A percentile compares a stretch with the other conserved stretches of the same genome.
These are phyloP conservation scores for Plebejus melissa DNA, from an alignment of 2,888 invertebrate species.

Conservation along the genomic window DNA sequence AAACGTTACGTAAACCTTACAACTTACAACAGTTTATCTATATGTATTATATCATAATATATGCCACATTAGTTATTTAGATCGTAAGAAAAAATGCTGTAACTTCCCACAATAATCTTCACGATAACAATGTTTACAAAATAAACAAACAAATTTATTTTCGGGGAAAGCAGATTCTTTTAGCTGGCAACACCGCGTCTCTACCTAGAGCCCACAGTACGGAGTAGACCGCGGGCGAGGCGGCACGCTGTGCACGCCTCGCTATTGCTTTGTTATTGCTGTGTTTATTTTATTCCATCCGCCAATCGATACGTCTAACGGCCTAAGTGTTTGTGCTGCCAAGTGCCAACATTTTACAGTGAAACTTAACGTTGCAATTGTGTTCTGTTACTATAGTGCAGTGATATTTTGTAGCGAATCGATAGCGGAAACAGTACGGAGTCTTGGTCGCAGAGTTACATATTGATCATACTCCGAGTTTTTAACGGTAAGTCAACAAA, in stretches of 20 bases:
- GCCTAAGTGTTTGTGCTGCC: slow-evolving; percentile 50
- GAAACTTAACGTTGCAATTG: slow-evolving; percentile 42
- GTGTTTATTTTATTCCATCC: slow-evolving; percentile 68
- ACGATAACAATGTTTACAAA: background rate
- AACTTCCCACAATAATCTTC: background rate
- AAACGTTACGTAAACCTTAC: too few species aligned
- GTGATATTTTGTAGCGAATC: slow-evolving; percentile 68
- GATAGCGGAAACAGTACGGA: slow-evolving; percentile 63
- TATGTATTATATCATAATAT: too few species aligned
- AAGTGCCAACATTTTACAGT: slow-evolving; percentile 25
- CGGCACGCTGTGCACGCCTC: slow-evolving; percentile 76
- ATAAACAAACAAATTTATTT: background rate
- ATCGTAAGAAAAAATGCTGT: background rate
- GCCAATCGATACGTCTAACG: slow-evolving; percentile 66
- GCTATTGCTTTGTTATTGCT: slow-evolving; percentile 69
- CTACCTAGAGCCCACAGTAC: slow-evolving; percentile 49
- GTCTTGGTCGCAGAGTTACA: slow-evolving; percentile 64
- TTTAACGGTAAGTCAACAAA: slow-evolving; percentile 54
- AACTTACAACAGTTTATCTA: too few species aligned
- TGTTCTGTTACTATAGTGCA: slow-evolving; percentile 62
- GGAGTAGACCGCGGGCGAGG: slow-evolving; percentile 74
- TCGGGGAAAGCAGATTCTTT: background rate
- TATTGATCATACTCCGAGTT: slow-evolving; percentile 68
- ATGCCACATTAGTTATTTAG: background rate
- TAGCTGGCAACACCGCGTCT: slow-evolving; percentile 19